Evolutionary conservation across 2,797 vertebrate genomes (phyloP), one percentile per base, ranked within the genome.

Genomic region (Spinibarbus caldwelli): DNA sequence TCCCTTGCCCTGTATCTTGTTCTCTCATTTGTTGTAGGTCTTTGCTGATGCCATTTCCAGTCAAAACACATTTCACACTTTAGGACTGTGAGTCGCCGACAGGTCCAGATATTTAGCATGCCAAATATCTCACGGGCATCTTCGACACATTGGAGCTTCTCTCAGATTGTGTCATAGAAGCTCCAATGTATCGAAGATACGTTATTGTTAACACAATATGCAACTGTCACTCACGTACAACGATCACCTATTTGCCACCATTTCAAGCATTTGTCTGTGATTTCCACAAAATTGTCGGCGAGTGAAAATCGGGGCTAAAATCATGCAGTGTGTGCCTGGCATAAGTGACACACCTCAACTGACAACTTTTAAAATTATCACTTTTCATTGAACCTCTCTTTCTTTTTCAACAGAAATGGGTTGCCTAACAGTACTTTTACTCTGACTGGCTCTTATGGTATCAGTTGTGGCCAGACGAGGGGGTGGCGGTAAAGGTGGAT

Each of bases 321-420:
- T 21, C 3, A 1, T 57, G 19, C 7, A 23, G 52, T 54, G 21
- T 23, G 23, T 59, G 54, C 54, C 54, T 59, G 54, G 23, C 4
- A 26, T 66, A 64, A 64, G 26, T 70, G 11, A 43, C 12, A n/a
- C n/a, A 29, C 43, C 29, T 23, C 6, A 75, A 17, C 29, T 29
- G 4, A 72, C 14, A 12, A 23, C 21, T 52, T 52, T 49, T 0
- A 19, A 47, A 47, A 49, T 47, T 1, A 21, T 52, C 1, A 21
- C 15, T 64, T 78, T 78, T 59, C 15, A 41, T 29, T 62, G 1
- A 43, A 64, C 15, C 15, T 36, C 5, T 67, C 26, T 52, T 1
- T 83, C 26, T 88, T 88, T 31, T 23, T 73, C 79, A 70, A 79
- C 76, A 71, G 54, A 85, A 52, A 89, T 89, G 89, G 85, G 85